phyloP scores from a whole-genome alignment of 2,888 invertebrate species.

The Achlya flavicornis region DNA sequence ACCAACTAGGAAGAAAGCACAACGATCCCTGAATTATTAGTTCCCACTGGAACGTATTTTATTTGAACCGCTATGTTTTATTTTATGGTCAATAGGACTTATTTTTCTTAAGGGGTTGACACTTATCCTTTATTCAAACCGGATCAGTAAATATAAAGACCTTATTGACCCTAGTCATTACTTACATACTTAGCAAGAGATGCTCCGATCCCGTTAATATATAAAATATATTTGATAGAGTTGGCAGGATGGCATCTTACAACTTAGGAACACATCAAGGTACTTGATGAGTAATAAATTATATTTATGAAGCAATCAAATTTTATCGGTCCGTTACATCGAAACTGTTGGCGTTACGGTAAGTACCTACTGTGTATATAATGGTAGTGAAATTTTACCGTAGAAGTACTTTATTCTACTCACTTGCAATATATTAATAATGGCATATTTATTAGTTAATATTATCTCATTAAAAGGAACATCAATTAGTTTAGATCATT shows the following conservation, averaged over 20 bases:
- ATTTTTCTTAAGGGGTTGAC: too few species aligned
- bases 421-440: background rate
- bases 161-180: background rate
- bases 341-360: constrained; percentile 3
- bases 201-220: background rate
- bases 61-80: too few species aligned
- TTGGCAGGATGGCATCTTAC: background rate
- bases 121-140: background rate
- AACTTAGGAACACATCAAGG: constrained; percentile 1
- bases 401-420: background rate
- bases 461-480: background rate
- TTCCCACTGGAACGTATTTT: too few species aligned
- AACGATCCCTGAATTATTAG: too few species aligned
- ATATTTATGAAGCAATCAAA: constrained; percentile 15
- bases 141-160: background rate
- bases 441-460: background rate
- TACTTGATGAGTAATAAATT: constrained; percentile 16
- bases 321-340: constrained; percentile 14
- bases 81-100: too few species aligned
- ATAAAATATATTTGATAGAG: constrained; percentile 11
- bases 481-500: background rate
- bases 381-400: constrained; percentile 4
- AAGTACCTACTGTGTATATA: background rate
- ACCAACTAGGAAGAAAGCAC: too few species aligned
- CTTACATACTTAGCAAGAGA: background rate